Evolutionary conservation across 2,113 vertebrate genomes (phyloP).

Genomic region (Oreochromis niloticus): DNA sequence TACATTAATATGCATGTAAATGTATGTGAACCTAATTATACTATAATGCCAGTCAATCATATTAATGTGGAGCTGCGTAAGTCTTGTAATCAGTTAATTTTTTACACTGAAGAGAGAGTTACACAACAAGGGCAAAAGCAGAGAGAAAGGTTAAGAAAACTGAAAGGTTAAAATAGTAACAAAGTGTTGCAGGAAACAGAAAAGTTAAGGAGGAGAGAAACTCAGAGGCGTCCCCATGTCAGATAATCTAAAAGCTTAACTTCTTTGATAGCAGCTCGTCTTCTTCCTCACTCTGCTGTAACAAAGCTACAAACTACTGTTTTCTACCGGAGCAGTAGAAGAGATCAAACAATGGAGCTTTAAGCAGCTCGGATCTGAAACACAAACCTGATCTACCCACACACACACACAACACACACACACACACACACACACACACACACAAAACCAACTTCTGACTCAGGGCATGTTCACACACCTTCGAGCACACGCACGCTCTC

Average conservation of each 20-base stretch:
- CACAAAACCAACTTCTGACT: not conserved
- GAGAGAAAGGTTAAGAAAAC: not conserved
- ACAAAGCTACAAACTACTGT: not conserved
- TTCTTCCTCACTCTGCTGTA: not conserved
- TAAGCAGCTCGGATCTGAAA: not conserved
- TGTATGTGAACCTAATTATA: not conserved
- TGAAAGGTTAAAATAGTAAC: not conserved
- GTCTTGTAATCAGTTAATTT: rapidly evolving
- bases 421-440: not conserved
- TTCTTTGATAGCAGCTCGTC: not conserved
- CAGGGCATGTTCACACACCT: not conserved
- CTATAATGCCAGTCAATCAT: not conserved
- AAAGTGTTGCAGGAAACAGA: not conserved
- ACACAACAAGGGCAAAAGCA: not conserved
- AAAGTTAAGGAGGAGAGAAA: not conserved
- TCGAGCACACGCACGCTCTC: not conserved
- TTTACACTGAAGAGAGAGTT: not conserved
- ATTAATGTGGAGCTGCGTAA: rapidly evolving
- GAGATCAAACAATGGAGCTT: not conserved
- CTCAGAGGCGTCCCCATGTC: not conserved
- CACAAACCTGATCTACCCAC: not conserved
- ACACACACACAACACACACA: not conserved
- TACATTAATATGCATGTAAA: not conserved
- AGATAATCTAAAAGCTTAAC: not conserved
- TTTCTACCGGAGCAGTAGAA: not conserved